Base-by-base conservation (phyloP, 2,888 invertebrate genomes). In the Andrena trimmerana region DNA sequence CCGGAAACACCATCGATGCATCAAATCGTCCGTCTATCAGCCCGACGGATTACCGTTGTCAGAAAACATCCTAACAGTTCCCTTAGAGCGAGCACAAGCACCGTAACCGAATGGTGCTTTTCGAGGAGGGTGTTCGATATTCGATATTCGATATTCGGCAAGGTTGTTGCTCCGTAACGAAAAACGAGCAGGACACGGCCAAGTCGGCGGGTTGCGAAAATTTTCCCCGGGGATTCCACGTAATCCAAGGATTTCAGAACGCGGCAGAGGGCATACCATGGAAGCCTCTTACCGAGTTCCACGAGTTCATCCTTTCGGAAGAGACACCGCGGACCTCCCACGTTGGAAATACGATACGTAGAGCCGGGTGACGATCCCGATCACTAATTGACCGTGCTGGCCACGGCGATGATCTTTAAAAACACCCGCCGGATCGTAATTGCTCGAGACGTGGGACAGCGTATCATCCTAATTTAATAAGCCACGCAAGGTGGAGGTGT, bases 271-370 rank as follows among this genome's bases (percentile, higher is more conserved):
- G 72, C 70, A 75, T 54, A 72, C 66, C 82, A 85, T 91, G 91
- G 93, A 93, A 94, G 94, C 93, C 93, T 94, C 94, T 93, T 93
- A 93, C 85, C 85, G 87, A 93, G 92, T 94, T 93, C 93, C 94
- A 89, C 86, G 85, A 84, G 92, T 89, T 91, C 94, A 93, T 92
- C 92, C 92, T 91, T 81, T 90, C 88, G 94, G 93, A 94, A 94
- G 91, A 91, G 93, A 94, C 85, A 88, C 83, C 81, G 70, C 69
- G 90, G 94, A 94, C 94, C 94, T 92, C 94, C 93, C 94, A 93
- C 93, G 93, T 93, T 87, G 94, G 88, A 90, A 93, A 93, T 91
- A 90, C 89, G 91, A 93, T 91, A 86, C 85, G 86, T 85, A 83
- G 82, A 82, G 88, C 89, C 89, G 90, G 92, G 91, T 92, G 92